Evolutionary conservation across 2,888 invertebrate genomes (phyloP), one percentile per base, ranked within the genome.

Genomic region (Orthosia gothica): DNA sequence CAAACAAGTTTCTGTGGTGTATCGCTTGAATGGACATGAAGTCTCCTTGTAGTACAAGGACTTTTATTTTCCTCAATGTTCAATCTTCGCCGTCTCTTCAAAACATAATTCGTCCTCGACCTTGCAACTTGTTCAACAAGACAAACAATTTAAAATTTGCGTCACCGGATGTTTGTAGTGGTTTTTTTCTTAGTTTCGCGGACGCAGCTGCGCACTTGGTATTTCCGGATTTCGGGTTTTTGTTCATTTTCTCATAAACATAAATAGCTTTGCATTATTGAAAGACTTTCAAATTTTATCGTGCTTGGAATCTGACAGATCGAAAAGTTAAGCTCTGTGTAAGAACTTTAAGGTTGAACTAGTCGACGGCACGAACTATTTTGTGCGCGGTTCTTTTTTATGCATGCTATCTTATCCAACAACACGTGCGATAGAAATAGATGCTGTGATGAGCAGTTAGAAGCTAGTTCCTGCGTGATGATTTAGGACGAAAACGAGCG

Each of bases 171-270:
- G 81, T 74, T 62, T 80, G 16, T 40, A 20, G 16, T 15, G 26
- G 3, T 62, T 23, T 66, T 66, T 83, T 75, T 79, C 71, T 74
- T 65, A 23, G 59, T 70, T 67, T 68, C 4, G 59, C 49, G 32
- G 61, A 54, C 64, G 82, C 85, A 84, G 85, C 85, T 82, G 85
- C 72, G 55, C 55, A 57, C 77, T 82, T 65, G 50, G 57, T 26
- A 71, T 81, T 70, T 81, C 81, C 81, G 81, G 81, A 80, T 80
- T 79, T 45, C 2, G 20, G 11, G 5, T 59, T 67, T 63, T 70
- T 70, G 45, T 52, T 50, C 45, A 23, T 18, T 32, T 9, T 15
- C 18, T 54, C 45, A 15, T 54, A 71, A 70, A 49, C 26, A 20
- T 59, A 64, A 76, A 73, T 49, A 45, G 55, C 18, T 74, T 65